A percentile compares a stretch with the other conserved stretches of the same genome.
These are phyloP conservation scores for Idaea straminata DNA, from an alignment of 2,888 invertebrate species.

Conservation along the genomic window DNA sequence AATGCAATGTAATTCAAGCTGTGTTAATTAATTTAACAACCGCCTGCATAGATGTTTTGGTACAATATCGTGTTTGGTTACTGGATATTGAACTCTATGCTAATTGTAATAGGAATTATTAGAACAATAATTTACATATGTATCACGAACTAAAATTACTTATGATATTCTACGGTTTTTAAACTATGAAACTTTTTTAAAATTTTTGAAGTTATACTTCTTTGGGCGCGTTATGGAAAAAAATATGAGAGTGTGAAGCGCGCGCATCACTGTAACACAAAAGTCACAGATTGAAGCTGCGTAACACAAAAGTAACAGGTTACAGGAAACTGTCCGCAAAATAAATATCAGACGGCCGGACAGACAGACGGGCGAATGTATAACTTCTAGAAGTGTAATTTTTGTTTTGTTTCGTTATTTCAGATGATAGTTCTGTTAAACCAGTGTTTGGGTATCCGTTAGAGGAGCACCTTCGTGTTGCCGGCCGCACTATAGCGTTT, in stretches of 20 bases:
- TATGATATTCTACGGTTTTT: not conserved
- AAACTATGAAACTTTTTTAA: too few species aligned
- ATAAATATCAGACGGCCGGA: too few species aligned
- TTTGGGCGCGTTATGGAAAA: too few species aligned
- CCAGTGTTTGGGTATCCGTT: constrained; percentile 93
- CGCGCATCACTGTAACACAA: too few species aligned
- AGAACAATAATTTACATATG: not conserved
- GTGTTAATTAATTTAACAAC: constrained; percentile 3
- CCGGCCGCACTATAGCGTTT: constrained; percentile 90
- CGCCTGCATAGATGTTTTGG: not conserved
- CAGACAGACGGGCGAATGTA: too few species aligned
- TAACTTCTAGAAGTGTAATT: too few species aligned
- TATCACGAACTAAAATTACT: not conserved
- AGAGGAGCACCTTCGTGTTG: constrained; percentile 92
- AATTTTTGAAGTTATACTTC: too few species aligned
- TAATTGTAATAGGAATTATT: not conserved
- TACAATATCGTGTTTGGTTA: not conserved
- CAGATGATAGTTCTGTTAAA: constrained; percentile 88
- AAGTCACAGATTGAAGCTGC: too few species aligned
- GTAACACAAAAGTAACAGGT: too few species aligned
- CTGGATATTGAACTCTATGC: not conserved
- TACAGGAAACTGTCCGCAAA: too few species aligned
- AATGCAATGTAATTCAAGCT: constrained; percentile 2
- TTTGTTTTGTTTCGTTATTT: constrained; percentile 35
- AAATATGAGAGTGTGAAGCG: too few species aligned